Percentiles rank a stretch among this genome's conserved stretches.
These are phyloP conservation scores for Ptilonorhynchus violaceus DNA, from an alignment of 2,113 vertebrate genomes.

Conservation along the genomic window DNA sequence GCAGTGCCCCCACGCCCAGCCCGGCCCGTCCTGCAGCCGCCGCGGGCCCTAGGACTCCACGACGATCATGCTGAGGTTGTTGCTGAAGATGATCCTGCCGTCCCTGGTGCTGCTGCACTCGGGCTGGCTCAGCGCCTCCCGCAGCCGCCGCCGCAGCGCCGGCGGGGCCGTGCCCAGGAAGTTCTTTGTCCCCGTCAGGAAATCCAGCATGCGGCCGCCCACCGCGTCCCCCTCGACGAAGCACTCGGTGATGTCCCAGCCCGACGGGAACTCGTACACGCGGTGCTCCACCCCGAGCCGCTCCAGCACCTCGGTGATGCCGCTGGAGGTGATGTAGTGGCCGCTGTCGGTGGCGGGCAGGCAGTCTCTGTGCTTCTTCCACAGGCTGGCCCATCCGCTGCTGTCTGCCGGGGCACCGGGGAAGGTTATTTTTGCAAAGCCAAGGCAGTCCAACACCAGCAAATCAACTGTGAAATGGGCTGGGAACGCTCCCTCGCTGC, in stretches of 20 bases:
- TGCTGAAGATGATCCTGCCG: conserved; percentile 78
- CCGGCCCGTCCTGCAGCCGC: not conserved
- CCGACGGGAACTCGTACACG: conserved; percentile 60
- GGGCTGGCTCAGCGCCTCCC: conserved; percentile 68
- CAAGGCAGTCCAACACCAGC: not conserved
- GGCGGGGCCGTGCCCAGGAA: conserved; percentile 71
- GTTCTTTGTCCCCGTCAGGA: conserved; percentile 76
- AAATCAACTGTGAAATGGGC: fast-evolving
- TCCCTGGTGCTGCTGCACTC: conserved; percentile 73
- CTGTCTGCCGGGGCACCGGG: not conserved
- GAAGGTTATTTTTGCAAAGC: not conserved
- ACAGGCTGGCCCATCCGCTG: conserved; percentile 26
- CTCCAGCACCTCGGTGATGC: conserved; percentile 72
- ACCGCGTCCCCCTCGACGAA: conserved; percentile 74
- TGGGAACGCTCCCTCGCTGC: not conserved
- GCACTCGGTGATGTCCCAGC: conserved; percentile 79
- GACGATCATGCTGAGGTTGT: conserved; percentile 74
- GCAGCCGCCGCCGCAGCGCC: conserved; percentile 69
- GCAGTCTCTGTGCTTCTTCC: not conserved
- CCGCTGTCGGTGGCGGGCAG: conserved; percentile 54
- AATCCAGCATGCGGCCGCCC: conserved; percentile 80
- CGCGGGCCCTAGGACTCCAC: conserved; percentile 47
- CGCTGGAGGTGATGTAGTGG: conserved; percentile 71
- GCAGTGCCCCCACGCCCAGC: not conserved
- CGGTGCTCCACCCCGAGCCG: conserved; percentile 50